Percentiles rank a stretch among this genome's conserved stretches.
Conservation (phyloP, 2,113 vertebrate species). For the Okapia johnstoni region DNA sequence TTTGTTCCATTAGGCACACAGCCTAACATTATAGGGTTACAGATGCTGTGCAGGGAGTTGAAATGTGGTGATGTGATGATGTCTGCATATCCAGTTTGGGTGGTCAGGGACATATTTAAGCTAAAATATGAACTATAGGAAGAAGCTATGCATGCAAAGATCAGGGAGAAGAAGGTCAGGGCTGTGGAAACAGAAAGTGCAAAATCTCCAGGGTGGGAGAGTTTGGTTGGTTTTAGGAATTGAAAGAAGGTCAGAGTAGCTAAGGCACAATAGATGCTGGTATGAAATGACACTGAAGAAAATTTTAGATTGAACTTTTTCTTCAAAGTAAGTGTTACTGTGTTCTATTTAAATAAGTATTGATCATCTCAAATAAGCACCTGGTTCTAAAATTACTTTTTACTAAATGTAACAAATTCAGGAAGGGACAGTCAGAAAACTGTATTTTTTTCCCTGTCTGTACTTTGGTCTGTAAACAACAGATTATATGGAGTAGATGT, state of each 20-base stretch:
- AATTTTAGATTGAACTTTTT: neutral
- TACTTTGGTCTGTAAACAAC: neutral
- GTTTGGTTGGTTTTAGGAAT: neutral
- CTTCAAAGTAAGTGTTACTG: neutral
- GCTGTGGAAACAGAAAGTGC: neutral
- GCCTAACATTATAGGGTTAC: too few species aligned
- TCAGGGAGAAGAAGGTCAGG: neutral
- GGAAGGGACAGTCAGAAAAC: neutral
- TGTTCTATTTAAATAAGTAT: neutral
- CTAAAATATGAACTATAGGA: neutral
- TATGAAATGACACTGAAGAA: neutral
- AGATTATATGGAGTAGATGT: neutral
- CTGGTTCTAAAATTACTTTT: neutral
- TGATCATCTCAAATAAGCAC: neutral
- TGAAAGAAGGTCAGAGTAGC: neutral
- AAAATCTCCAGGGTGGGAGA: neutral
- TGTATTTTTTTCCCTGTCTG: neutral
- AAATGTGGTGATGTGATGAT: neutral
- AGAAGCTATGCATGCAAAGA: neutral
- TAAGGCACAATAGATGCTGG: neutral
- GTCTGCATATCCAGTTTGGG: neutral
- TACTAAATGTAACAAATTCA: neutral
- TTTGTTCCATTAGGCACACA: too few species aligned
- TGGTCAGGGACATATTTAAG: neutral
- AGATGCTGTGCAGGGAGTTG: neutral